Percentiles rank a stretch among this genome's conserved stretches.
These are phyloP conservation scores for Tetanocera ferruginea DNA, from an alignment of 2,888 invertebrate species.

Conservation along the genomic window DNA sequence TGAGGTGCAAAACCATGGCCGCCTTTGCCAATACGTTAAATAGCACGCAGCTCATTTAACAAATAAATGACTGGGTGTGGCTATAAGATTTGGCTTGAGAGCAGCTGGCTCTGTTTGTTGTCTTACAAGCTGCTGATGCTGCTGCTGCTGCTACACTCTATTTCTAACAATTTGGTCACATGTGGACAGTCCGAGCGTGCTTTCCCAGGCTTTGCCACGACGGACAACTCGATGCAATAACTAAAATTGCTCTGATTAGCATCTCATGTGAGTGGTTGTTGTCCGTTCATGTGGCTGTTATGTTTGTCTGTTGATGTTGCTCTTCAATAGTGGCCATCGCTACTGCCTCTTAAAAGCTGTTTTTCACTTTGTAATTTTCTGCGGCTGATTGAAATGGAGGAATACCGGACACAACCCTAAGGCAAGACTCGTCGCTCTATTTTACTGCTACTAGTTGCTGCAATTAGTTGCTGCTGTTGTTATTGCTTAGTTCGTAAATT, in stretches of 20 bases:
- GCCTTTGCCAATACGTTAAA: background rate
- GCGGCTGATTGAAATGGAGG: slow-evolving; percentile 25
- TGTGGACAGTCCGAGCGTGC: background rate
- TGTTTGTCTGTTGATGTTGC: background rate
- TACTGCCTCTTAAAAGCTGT: slow-evolving; percentile 27
- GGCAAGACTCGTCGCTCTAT: background rate
- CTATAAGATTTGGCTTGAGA: slow-evolving; percentile 30
- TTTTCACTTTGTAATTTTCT: slow-evolving; percentile 39
- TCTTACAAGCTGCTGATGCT: background rate
- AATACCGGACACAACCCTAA: background rate
- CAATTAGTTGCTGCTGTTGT: slow-evolving; percentile 12
- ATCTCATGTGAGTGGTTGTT: slow-evolving; percentile 5
- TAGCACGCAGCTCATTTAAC: slow-evolving; percentile 38
- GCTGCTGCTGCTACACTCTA: background rate
- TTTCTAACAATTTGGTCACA: no score
- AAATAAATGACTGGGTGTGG: slow-evolving; percentile 50
- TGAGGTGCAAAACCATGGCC: background rate
- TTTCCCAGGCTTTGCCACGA: background rate
- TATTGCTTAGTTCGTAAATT: slow-evolving; percentile 15
- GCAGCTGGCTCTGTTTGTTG: slow-evolving; percentile 19
- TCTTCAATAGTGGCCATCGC: background rate
- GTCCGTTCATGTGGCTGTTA: slow-evolving; percentile 1
- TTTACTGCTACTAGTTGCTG: background rate
- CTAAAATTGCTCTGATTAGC: slow-evolving; percentile 34
- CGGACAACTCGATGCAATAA: slow-evolving; percentile 4